A percentile compares a stretch with the other conserved stretches of the same genome.
These are phyloP conservation scores for Ondatra zibethicus DNA, from an alignment of 2,113 vertebrate genomes.

Conservation along the genomic window DNA sequence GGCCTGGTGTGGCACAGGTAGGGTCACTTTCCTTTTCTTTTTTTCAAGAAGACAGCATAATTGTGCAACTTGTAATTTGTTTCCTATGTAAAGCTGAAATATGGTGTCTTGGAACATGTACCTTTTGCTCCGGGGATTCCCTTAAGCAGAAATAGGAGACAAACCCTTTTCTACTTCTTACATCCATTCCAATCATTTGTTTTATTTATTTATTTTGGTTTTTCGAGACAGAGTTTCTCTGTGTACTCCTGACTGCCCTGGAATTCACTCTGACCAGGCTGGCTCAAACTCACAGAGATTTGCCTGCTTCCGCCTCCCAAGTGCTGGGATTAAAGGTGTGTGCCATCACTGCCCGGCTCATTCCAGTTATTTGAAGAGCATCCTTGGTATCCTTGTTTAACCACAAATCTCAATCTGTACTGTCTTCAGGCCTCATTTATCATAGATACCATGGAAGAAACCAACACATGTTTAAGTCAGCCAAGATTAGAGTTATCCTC, in stretches of 20 bases:
- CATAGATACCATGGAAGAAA: not conserved
- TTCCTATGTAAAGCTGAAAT: not conserved
- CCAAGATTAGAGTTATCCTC: not conserved
- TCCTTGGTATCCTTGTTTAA: not conserved
- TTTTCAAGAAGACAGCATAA: not conserved
- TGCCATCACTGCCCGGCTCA: no score
- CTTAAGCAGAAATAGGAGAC: not conserved
- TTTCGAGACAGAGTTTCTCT: no score
- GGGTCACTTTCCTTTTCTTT: not conserved
- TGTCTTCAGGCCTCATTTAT: not conserved
- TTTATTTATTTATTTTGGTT: no score
- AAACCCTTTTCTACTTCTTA: not conserved
- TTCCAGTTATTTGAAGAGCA: not conserved
- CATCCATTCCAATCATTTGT: not conserved
- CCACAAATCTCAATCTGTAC: not conserved
- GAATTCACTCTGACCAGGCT: no score
- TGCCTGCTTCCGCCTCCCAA: no score
- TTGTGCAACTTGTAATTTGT: not conserved
- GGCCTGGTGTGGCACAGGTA: not conserved
- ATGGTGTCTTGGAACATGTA: not conserved
- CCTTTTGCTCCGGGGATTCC: not conserved
- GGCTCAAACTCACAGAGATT: no score
- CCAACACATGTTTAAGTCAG: not conserved
- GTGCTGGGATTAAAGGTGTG: no score
- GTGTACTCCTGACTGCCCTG: no score